Conservation (phyloP, 2,797 vertebrate genomes). For the Fistularia commersonii region DNA sequence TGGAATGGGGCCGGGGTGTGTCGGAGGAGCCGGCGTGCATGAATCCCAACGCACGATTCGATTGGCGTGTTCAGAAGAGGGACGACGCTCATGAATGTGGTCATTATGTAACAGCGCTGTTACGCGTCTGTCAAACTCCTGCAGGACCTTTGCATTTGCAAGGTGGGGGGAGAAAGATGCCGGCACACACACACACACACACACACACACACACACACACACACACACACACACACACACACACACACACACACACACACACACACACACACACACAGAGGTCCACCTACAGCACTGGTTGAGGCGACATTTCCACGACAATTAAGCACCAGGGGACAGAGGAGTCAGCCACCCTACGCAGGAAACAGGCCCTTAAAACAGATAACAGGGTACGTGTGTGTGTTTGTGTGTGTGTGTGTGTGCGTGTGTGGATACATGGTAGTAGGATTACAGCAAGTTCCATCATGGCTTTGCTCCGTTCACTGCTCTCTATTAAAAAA, state of each 20-base stretch:
- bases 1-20: constrained; percentile 18
- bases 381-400: constrained; percentile 23
- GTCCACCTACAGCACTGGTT: constrained; percentile 22
- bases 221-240: no score
- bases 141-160: background rate
- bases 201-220: no score
- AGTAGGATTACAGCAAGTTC: constrained; percentile 65
- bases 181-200: no score
- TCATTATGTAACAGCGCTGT: no score
- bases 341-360: constrained; percentile 42
- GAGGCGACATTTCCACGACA: constrained; percentile 62
- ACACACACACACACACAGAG: constrained; percentile 4
- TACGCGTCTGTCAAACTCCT: no score
- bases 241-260: background rate
- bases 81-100: no score
- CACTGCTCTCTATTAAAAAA: constrained; percentile 63
- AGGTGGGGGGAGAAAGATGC: no score
- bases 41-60: constrained; percentile 19
- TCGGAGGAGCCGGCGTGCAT: constrained; percentile 7
- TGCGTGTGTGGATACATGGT: constrained; percentile 59
- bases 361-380: constrained; percentile 39
- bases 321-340: constrained; percentile 52
- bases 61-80: background rate
- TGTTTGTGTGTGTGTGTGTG: background rate
- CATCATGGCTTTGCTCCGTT: constrained; percentile 65